Percentiles rank a stretch among this genome's conserved stretches.
Conservation (phyloP, 1,140 invertebrate genomes). For the Listronotus bonariensis region DNA sequence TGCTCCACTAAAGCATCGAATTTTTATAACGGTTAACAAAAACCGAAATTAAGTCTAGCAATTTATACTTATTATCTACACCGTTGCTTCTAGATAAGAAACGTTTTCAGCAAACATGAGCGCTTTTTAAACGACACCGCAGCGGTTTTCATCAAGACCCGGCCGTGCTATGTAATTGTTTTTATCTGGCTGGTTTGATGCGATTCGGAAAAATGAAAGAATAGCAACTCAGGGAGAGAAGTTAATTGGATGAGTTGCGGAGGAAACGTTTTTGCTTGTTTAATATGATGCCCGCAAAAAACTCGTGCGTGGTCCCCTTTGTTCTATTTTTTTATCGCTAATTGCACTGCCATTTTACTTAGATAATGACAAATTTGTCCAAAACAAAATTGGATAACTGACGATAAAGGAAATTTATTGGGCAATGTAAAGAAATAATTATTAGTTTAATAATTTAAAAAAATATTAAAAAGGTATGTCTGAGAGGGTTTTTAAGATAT, state of each 20-base stretch:
- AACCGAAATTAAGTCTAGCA: conserved; percentile 14
- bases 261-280: conserved; percentile 1
- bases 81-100: conserved; percentile 25
- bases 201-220: conserved; percentile 16
- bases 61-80: conserved; percentile 30
- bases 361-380: conserved; percentile 10
- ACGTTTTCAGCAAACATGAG: conserved; percentile 25
- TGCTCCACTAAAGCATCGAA: neutral
- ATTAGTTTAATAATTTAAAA: no score
- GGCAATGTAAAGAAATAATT: no score
- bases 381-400: conserved; percentile 4
- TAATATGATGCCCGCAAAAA: conserved; percentile 11
- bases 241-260: conserved; percentile 21
- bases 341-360: conserved; percentile 15
- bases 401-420: conserved; percentile 3
- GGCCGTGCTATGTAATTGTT: conserved; percentile 27
- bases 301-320: conserved; percentile 7
- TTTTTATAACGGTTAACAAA: conserved; percentile 14
- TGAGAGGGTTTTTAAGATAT: no score
- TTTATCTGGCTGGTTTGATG: conserved; percentile 22
- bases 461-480: no score
- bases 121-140: conserved; percentile 26
- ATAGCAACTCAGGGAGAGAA: conserved; percentile 4
- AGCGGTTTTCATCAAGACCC: conserved; percentile 19
- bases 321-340: conserved; percentile 4